Base-by-base conservation (phyloP, 2,888 invertebrate species). In the Stenotaenia linearis region DNA sequence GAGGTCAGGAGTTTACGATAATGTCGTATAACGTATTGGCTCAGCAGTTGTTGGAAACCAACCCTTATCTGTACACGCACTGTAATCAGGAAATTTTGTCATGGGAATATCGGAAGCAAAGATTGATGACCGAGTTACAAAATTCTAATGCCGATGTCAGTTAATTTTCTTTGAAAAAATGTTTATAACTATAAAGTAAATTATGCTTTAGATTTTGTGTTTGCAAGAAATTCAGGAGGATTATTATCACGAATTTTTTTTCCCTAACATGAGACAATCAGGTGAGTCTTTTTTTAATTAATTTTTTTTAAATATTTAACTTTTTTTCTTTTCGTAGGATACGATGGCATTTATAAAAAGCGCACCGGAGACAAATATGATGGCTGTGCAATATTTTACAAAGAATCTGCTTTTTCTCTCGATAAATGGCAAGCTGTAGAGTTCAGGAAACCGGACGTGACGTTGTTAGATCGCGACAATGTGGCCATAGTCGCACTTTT, bases 341-440 rank as follows among this genome's bases (percentile, higher is more conserved):
- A 93, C 84, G 86, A 87, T 35, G 91, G 93, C 76, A 85, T 94
- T 3, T 97, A 90, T 85, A 95, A 96, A 86, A 92, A 93, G 85
- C 90, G 95, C 84, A 96, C 96, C 0, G 92, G 93, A 0, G 87
- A 88, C 40, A 90, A 93, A 83, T 88, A 88, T 10, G 98, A 99
- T 86, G 98, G 98, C 0, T 95, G 97, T 86, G 95, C 97, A 0
- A 92, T 97, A 61, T 93, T 94, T 84, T 97, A 91, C 85, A 92
- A 91, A 83, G 85, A 86, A 9, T 86, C 89, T 23, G 87, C 90
- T 79, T 93, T 98, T 83, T 87, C 89, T 69, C 85, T 95, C 79
- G 84, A 91, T 4, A 90, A 91, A 69, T 88, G 90, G 79, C 86
- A 89, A 0, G 89, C 89, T 76, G 92, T 98, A 74, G 94, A 96